These are phyloP conservation scores for Polypedilum pembai DNA, from an alignment of 1,140 invertebrate genomes.

Conservation along the genomic window DNA sequence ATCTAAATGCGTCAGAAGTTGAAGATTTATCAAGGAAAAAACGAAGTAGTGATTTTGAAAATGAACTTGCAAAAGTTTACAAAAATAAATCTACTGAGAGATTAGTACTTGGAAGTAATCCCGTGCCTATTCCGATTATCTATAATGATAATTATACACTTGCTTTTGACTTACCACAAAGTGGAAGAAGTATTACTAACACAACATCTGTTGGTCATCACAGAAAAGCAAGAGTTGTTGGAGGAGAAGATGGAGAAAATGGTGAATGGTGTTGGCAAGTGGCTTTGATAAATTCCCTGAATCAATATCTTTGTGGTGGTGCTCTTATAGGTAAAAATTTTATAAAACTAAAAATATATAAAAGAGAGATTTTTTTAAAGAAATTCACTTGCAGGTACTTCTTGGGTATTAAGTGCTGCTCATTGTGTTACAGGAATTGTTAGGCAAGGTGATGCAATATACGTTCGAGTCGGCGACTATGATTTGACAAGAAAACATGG, in stretches of 20 bases:
- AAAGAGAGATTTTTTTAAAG: neutral
- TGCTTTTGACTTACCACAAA: neutral
- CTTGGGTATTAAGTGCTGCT: conserved; percentile 44
- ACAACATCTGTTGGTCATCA: neutral
- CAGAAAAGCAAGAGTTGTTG: conserved; percentile 66
- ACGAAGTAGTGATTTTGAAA: neutral
- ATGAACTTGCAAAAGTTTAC: conserved; percentile 14
- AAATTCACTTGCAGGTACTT: neutral
- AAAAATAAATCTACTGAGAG: conserved; percentile 38
- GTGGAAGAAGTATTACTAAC: neutral
- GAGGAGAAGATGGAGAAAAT: conserved; percentile 80
- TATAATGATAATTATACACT: neutral
- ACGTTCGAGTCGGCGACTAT: conserved; percentile 86
- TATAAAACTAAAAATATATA: conserved; percentile 62
- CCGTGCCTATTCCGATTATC: conserved; percentile 46
- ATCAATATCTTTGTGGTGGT: conserved; percentile 93
- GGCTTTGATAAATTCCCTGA: conserved; percentile 84
- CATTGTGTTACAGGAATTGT: conserved; percentile 94
- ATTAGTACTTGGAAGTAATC: conserved; percentile 39
- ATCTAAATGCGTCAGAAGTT: conserved; percentile 35
- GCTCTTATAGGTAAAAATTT: conserved; percentile 76
- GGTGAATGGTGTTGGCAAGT: conserved; percentile 96
- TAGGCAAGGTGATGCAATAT: conserved; percentile 80
- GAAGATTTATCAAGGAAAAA: conserved; percentile 35
- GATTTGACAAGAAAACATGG: conserved; percentile 81